phyloP scores from a whole-genome alignment of 2,888 invertebrate genomes.

The Steinernema hermaphroditum region DNA sequence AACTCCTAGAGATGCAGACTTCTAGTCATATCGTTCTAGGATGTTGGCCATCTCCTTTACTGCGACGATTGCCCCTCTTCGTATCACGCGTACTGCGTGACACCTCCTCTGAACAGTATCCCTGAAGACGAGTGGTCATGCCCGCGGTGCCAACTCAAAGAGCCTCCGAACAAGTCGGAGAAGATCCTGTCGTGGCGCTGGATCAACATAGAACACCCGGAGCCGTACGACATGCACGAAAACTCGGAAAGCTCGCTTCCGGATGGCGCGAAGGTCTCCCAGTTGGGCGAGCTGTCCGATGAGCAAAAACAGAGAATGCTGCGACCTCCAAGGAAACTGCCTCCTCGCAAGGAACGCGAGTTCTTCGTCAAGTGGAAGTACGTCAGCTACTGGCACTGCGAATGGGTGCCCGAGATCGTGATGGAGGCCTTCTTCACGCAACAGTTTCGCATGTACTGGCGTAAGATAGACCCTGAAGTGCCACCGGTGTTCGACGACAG shows the following conservation, averaged over 20 bases:
- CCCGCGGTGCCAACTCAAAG: constrained; percentile 84
- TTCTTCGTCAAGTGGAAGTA: constrained; percentile 98
- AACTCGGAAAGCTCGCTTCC: constrained; percentile 31
- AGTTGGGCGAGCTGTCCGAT: constrained; percentile 63
- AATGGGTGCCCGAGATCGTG: constrained; percentile 65
- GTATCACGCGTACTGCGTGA: constrained; percentile 95
- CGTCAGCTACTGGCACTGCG: constrained; percentile 95
- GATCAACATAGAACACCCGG: constrained; percentile 69
- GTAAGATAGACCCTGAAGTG: constrained; percentile 94
- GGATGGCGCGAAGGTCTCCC: constrained; percentile 67
- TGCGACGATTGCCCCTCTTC: constrained; percentile 98
- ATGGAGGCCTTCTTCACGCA: constrained; percentile 59
- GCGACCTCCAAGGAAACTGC: constrained; percentile 57
- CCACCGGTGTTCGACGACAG: constrained; percentile 80
- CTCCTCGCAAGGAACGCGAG: constrained; percentile 73
- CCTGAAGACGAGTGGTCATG: constrained; percentile 98
- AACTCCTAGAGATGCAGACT: not conserved
- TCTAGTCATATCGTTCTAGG: constrained; percentile 81
- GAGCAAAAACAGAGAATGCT: constrained; percentile 61
- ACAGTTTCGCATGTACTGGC: constrained; percentile 77
- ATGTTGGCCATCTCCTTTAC: constrained; percentile 97
- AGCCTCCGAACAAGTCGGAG: constrained; percentile 75
- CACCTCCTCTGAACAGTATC: constrained; percentile 95
- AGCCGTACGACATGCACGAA: constrained; percentile 50
- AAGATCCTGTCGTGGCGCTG: constrained; percentile 97